Percentiles rank a stretch among this genome's conserved stretches.
phyloP scores from a whole-genome alignment of 2,888 invertebrate species.

The Parnassius glacialis region DNA sequence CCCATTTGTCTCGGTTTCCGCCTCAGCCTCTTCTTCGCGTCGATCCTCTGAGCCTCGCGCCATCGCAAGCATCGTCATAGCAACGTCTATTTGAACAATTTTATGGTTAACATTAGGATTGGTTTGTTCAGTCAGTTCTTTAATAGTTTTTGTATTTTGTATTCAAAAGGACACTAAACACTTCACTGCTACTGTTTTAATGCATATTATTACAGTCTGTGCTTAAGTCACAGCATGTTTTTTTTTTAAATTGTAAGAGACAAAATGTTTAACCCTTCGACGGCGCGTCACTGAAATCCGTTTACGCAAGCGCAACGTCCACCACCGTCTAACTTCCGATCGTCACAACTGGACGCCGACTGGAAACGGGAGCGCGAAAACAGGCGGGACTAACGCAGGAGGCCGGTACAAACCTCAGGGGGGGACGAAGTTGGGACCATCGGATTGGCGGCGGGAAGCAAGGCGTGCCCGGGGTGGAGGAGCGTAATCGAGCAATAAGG shows the following conservation, averaged over 20 bases:
- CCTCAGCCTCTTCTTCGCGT: slow-evolving; percentile 57
- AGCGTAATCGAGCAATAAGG: slow-evolving; percentile 82
- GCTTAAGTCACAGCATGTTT: slow-evolving; percentile 1
- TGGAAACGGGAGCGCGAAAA: slow-evolving; percentile 40
- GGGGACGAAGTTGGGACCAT: slow-evolving; percentile 40
- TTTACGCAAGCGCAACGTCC: slow-evolving; percentile 40
- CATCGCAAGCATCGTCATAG: slow-evolving; percentile 80
- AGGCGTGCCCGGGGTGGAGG: slow-evolving; percentile 77
- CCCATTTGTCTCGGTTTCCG: slow-evolving; percentile 62
- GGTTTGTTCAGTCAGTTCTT: slow-evolving; percentile 1
- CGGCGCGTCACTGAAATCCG: slow-evolving; percentile 50
- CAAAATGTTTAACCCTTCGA: neutral
- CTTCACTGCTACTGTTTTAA: slow-evolving; percentile 25
- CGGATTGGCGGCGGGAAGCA: slow-evolving; percentile 68
- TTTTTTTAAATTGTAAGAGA: neutral
- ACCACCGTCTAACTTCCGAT: slow-evolving; percentile 51
- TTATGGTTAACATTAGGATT: slow-evolving; percentile 4
- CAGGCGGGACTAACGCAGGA: slow-evolving; percentile 42
- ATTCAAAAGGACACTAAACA: slow-evolving; percentile 11
- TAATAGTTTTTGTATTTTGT: neutral
- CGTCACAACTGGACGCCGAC: slow-evolving; percentile 44
- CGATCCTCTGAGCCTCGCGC: slow-evolving; percentile 72
- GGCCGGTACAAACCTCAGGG: slow-evolving; percentile 44
- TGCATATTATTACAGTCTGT: neutral
- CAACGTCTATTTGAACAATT: slow-evolving; percentile 53